These are phyloP conservation scores for Vireo griseus DNA, from an alignment of 2,797 vertebrate genomes.

Conservation along the genomic window DNA sequence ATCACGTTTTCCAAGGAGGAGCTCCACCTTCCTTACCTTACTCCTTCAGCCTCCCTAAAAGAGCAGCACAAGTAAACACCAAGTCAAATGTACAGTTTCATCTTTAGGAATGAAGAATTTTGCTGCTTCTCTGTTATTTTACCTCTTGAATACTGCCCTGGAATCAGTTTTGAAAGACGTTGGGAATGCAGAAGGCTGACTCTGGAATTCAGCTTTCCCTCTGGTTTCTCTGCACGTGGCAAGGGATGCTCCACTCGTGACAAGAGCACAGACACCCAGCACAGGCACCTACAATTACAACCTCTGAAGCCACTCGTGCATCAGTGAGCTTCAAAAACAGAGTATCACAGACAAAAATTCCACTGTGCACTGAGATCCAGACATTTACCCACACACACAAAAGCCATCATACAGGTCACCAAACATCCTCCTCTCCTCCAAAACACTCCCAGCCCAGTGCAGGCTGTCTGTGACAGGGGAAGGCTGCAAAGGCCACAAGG, in stretches of 20 bases:
- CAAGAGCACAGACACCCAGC: not conserved
- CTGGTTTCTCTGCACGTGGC: not conserved
- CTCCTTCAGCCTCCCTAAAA: not conserved
- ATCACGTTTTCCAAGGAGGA: not conserved
- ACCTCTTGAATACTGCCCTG: not conserved
- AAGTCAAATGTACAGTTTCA: not conserved
- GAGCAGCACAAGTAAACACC: not conserved
- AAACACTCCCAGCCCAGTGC: not conserved
- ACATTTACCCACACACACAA: not conserved
- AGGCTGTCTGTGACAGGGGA: fast-evolving
- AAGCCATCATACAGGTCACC: fast-evolving
- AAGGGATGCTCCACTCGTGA: not conserved
- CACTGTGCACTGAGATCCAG: not conserved
- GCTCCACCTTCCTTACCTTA: not conserved
- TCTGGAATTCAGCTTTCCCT: not conserved
- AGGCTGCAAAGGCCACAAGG: not conserved
- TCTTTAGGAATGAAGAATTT: not conserved
- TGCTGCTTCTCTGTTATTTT: not conserved
- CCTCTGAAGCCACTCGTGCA: not conserved
- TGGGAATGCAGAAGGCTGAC: not conserved
- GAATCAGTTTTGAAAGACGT: not conserved
- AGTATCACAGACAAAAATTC: not conserved
- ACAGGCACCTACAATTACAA: not conserved
- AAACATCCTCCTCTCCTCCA: not conserved
- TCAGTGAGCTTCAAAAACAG: not conserved